phyloP scores from a whole-genome alignment of 1,140 invertebrate species.

The Trichonephila inaurata region DNA sequence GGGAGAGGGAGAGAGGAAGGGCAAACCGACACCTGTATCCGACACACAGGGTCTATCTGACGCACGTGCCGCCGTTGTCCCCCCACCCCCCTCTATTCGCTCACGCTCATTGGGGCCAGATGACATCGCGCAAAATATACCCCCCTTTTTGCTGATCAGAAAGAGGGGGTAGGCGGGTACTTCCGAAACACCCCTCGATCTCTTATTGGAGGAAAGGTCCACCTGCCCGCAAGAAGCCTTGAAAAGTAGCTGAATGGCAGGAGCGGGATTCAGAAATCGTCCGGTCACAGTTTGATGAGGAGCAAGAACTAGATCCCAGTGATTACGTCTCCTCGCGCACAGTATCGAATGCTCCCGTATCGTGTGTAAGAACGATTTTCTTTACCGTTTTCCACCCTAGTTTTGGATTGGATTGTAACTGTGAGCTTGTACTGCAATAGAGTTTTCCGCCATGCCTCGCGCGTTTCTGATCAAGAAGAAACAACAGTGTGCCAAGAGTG shows the following conservation, averaged over 20 bases:
- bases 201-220: slow-evolving; percentile 42
- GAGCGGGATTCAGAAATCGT: slow-evolving; percentile 30
- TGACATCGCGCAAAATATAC: slow-evolving; percentile 37
- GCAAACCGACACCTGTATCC: slow-evolving; percentile 74
- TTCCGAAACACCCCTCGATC: slow-evolving; percentile 46
- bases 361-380: neutral
- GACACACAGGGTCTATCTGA: slow-evolving; percentile 62
- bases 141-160: neutral
- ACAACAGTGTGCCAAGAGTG: slow-evolving; percentile 65
- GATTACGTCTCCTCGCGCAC: neutral
- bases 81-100: slow-evolving; percentile 26
- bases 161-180: slow-evolving; percentile 1
- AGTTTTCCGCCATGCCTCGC: slow-evolving; percentile 81
- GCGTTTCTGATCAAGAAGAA: slow-evolving; percentile 86
- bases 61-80: slow-evolving; percentile 65
- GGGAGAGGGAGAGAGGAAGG: slow-evolving; percentile 47
- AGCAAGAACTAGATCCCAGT: neutral
- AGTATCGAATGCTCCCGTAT: slow-evolving; percentile 6
- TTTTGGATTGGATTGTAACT: neutral
- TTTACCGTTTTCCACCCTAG: neutral
- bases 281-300: slow-evolving; percentile 25
- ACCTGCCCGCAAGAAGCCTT: slow-evolving; percentile 71
- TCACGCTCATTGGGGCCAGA: slow-evolving; percentile 62
- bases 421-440: neutral
- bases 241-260: slow-evolving; percentile 37